Evolutionary conservation across 2,888 invertebrate genomes (phyloP), one percentile per base, ranked within the genome.

Genomic region (Agriopis marginaria): DNA sequence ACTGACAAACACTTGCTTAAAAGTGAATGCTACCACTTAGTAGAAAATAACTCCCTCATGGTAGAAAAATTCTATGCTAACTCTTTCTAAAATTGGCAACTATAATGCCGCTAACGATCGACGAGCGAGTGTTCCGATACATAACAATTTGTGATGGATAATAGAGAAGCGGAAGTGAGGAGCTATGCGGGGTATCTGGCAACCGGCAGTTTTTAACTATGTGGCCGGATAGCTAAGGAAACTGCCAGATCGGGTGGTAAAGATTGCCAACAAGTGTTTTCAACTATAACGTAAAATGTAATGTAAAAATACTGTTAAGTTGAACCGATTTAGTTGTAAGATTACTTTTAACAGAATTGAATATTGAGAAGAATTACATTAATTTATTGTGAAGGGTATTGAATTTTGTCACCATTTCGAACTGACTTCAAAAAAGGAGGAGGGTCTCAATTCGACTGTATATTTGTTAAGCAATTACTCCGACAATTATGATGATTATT

Each of bases 91-190:
- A 68, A 73, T 68, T 65, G 70, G 61, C 60, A 61, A 58, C 71
- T 56, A 68, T 70, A 63, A 50, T 63, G 12, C 14, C 54, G 56
- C 63, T 74, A 75, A 71, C 75, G 74, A 75, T 72, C 71, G 66
- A 66, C 70, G 61, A 66, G 71, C 47, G 51, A 69, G 64, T 63
- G 58, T 59, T 45, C 32, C n/a, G 45, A 68, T 74, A 71, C 72
- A 69, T 71, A 72, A 71, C 70, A 66, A 66, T 72, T 70, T 68
- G 63, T 64, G 60, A 60, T 60, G 60, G 63, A 40, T 64, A 58
- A 53, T 63, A 64, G 68, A 49, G 58, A 39, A 39, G 47, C 40
- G 61, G 61, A 42, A 62, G 17, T 14, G 42, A 17, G 9, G 62
- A 53, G 39, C 55, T 62, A 56, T 67, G 55, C 7, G 14, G 23